A percentile compares a stretch with the other conserved stretches of the same genome.
Evolutionary conservation across 2,113 vertebrate species (phyloP).

Genomic region (Brachypteracias leptosomus): DNA sequence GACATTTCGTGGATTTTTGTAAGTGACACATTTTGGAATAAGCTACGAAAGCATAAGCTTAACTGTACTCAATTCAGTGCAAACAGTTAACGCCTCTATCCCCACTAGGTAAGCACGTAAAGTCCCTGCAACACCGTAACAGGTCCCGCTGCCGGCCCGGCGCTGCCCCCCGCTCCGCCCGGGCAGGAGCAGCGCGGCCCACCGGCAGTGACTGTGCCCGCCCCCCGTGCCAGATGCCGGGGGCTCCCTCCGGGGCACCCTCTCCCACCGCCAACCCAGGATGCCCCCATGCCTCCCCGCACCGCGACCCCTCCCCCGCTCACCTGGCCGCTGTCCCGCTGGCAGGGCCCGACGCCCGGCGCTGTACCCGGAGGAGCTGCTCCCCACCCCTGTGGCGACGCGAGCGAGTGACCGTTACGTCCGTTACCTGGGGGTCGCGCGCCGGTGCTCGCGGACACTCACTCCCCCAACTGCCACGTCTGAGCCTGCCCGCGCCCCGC

Average conservation of each 20-base stretch:
- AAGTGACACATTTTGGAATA: too few species aligned
- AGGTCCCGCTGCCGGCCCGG: neutral
- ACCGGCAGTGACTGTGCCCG: neutral
- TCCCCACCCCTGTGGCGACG: neutral
- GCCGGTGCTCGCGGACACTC: neutral
- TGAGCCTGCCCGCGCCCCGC: neutral
- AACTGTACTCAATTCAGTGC: neutral
- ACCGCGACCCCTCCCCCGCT: neutral
- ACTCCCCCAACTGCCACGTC: neutral
- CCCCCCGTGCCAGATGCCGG: too few species aligned
- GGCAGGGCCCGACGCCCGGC: neutral
- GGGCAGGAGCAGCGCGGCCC: too few species aligned
- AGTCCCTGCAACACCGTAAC: rapidly evolving
- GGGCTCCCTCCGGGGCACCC: too few species aligned
- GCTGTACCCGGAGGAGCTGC: neutral
- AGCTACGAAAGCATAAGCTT: neutral
- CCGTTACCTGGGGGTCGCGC: neutral
- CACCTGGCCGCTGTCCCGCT: neutral
- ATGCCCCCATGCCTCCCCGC: neutral
- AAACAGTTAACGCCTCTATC: rapidly evolving
- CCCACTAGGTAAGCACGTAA: too few species aligned
- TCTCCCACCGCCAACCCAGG: too few species aligned
- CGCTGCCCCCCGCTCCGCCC: neutral
- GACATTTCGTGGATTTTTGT: too few species aligned
- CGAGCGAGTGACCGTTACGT: neutral